Percentiles rank a stretch among this genome's conserved stretches.
Evolutionary conservation across 37 sponge, comb jelly and placozoan genomes (phyloP).

Genomic region (Theonella swinhoei): DNA sequence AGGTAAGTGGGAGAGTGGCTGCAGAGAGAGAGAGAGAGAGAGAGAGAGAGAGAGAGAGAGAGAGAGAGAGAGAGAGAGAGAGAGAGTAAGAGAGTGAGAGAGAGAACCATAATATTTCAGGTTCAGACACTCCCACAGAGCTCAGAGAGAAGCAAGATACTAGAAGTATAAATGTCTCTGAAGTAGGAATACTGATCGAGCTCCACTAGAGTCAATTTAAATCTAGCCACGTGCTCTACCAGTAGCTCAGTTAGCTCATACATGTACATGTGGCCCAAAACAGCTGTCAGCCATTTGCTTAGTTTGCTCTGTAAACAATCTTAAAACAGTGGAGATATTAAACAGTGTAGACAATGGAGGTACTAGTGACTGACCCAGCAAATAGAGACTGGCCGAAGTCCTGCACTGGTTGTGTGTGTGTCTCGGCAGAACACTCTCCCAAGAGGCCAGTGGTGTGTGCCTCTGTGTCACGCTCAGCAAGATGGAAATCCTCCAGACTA

Average conservation of each 20-base stretch:
- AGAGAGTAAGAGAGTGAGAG: conserved; percentile 2
- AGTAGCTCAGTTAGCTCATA: too few relatives aligned
- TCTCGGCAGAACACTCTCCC: background rate
- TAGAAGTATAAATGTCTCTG: too few relatives aligned
- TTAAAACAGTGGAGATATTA: too few relatives aligned
- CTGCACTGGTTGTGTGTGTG: conserved; percentile 11
- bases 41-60: conserved; percentile 10
- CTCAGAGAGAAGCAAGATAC: too few relatives aligned
- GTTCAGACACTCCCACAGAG: too few relatives aligned
- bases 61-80: conserved; percentile 7
- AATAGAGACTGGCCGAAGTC: conserved; percentile 72
- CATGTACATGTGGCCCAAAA: too few relatives aligned
- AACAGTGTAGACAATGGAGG: conserved; percentile 16
- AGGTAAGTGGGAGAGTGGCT: conserved; percentile 60
- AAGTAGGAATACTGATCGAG: too few relatives aligned
- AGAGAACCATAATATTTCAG: too few relatives aligned
- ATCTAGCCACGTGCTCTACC: too few relatives aligned
- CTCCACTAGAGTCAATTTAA: too few relatives aligned
- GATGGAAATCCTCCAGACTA: conserved; percentile 23
- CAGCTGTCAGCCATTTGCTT: too few relatives aligned
- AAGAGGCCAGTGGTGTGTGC: background rate
- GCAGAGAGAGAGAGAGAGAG: background rate
- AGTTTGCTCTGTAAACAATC: too few relatives aligned
- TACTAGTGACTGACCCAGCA: conserved; percentile 44
- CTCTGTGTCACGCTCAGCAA: background rate